Evolutionary conservation across 2,113 vertebrate genomes (phyloP).

Genomic region (Channa maculata): DNA sequence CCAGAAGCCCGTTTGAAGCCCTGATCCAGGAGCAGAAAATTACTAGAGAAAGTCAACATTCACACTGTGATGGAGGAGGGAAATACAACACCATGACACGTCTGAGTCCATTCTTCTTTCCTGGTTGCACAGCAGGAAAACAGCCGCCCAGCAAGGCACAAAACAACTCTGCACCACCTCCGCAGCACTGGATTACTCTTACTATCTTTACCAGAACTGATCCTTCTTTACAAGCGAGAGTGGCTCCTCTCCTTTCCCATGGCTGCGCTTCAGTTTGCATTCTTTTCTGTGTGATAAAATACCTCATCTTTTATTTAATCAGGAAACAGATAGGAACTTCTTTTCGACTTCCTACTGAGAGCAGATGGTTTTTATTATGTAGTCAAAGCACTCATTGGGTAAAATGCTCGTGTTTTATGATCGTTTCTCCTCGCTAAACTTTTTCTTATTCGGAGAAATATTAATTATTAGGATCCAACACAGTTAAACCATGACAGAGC

Average conservation of each 20-base stretch:
- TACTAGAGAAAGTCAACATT: slow-evolving; percentile 38
- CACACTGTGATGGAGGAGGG: slow-evolving; percentile 40
- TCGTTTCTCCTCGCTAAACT: neutral
- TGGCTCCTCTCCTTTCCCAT: slow-evolving; percentile 23
- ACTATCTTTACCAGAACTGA: slow-evolving; percentile 74
- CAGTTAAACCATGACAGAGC: neutral
- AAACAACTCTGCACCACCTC: slow-evolving; percentile 32
- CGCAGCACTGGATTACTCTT: slow-evolving; percentile 65
- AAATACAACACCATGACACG: slow-evolving; percentile 38
- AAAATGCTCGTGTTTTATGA: slow-evolving; percentile 23
- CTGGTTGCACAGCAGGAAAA: slow-evolving; percentile 42
- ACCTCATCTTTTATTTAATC: slow-evolving; percentile 32
- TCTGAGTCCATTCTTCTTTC: slow-evolving; percentile 62
- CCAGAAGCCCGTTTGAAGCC: slow-evolving; percentile 18
- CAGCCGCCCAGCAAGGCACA: slow-evolving; percentile 17
- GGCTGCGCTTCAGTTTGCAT: slow-evolving; percentile 37
- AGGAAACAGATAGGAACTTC: slow-evolving; percentile 6
- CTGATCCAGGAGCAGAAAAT: slow-evolving; percentile 38
- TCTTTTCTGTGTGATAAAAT: slow-evolving; percentile 71
- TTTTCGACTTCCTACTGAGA: slow-evolving; percentile 42
- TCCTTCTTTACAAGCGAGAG: slow-evolving; percentile 60
- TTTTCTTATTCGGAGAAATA: slow-evolving; percentile 8
- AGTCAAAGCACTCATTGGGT: slow-evolving; percentile 22
- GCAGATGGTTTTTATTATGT: slow-evolving; percentile 15
- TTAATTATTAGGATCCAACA: neutral